Base-by-base conservation (phyloP, 2,113 vertebrate species). In the Tachysurus vachellii region DNA sequence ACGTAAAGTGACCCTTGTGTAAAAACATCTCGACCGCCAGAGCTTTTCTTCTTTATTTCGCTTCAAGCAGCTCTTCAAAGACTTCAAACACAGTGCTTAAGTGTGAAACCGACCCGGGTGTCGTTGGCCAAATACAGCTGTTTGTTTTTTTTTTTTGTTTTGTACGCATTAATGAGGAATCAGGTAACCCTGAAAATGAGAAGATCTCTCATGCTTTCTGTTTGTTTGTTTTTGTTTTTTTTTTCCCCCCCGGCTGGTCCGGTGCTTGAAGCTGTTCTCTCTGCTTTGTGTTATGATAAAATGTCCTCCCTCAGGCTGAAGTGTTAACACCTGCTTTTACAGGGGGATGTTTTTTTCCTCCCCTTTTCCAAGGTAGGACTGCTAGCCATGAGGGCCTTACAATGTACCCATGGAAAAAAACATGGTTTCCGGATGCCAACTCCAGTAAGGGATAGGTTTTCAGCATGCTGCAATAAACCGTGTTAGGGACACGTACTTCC, bases 41-140 rank as follows among this genome's bases (percentile, higher is more conserved):
- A 50, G 13, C 73, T 17, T 47, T 57, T 54, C 66, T 82, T 85
- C 82, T 83, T 84, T 84, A 83, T 88, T 88, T 89, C 80, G 82
- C 73, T 70, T 70, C 82, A 88, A 88, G 85, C 62, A 73, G 16
- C 28, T 42, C 71, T 87, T 88, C 84, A 82, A 81, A 91, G 82
- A 82, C 90, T 88, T 92, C 84, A 88, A 90, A 92, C 53, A 36
- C 42, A 50, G 59, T 71, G 86, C 76, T 87, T 59, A 90, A 88
- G 89, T 84, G 89, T 85, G 86, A 83, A 89, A 85, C 53, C 2
- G 79, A 79, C 53, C 79, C 26, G 53, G 61, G 56, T 75, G 87
- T 85, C 83, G 26, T 28, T 81, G 76, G 36, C 80, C 87, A 89
- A 90, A 90, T 89, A 88, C 91, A 92, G 91, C 89, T 91, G 91